Conservation (phyloP, 2,888 invertebrate species). For the Actias luna region DNA sequence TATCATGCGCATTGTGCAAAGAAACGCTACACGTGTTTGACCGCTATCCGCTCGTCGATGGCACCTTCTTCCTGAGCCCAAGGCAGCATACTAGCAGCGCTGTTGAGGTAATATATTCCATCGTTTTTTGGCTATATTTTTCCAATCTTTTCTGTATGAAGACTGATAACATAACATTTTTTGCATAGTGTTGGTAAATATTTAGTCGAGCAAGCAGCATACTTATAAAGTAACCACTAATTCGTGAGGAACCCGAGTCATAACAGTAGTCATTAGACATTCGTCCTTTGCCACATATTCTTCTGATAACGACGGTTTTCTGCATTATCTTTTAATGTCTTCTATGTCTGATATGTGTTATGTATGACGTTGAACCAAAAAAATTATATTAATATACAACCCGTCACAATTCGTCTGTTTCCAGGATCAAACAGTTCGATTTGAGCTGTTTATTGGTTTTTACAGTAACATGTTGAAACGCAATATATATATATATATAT, state of each 20-base stretch:
- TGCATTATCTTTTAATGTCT: too few species aligned
- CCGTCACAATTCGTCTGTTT: too few species aligned
- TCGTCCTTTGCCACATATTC: background rate
- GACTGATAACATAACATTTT: background rate
- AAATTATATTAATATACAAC: too few species aligned
- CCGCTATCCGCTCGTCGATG: constrained; percentile 98
- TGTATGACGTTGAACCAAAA: too few species aligned
- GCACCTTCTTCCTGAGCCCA: constrained; percentile 98
- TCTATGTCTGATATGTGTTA: too few species aligned
- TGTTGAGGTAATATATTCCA: constrained; percentile 85
- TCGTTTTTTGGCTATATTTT: constrained; percentile 9
- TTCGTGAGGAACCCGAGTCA: background rate
- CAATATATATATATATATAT: too few species aligned
- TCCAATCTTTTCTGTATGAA: background rate
- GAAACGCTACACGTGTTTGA: constrained; percentile 96
- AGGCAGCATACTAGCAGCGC: constrained; percentile 93
- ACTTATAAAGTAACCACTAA: background rate
- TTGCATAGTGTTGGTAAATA: background rate
- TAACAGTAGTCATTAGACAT: background rate
- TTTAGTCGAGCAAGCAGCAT: background rate
- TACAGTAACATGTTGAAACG: too few species aligned
- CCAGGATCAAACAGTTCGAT: too few species aligned
- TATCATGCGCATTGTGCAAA: constrained; percentile 93
- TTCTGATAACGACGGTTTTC: too few species aligned
- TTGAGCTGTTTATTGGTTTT: too few species aligned